Base-by-base conservation (phyloP, 2,113 vertebrate genomes). In the Orientallactaga bullata region DNA sequence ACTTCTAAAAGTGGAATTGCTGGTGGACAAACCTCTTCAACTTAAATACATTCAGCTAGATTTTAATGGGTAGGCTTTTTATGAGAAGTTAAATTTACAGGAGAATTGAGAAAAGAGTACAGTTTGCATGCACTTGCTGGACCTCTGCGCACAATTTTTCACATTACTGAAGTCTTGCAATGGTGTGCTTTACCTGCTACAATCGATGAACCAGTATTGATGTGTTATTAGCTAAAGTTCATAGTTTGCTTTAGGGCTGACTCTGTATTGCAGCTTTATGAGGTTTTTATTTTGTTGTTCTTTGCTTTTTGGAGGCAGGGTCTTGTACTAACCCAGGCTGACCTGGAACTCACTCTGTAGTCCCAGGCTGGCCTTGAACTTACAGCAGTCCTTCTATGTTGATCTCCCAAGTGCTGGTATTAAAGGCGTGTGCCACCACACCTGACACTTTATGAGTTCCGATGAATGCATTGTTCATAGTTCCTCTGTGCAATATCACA, bases 31-130 rank as follows among this genome's bases (percentile, higher is more conserved):
- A 51, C 37, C 26, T 72, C 77, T 80, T 93, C 47, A 84, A 72
- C 7, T 88, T 65, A 77, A 90, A 85, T 65, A 39, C 11, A 35
- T 76, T 60, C 28, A 89, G 63, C 74, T 82, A n/a, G 37, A 83
- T 93, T 88, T 72, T 77, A n/a, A 61, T 47, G 13, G 47, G 80
- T 24, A 76, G 60, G 15, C 58, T 85, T 28, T 28, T 94, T 76
- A 26, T 72, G 86, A 84, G 55, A 84, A 35, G 32, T 60, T 78
- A 37, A 39, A 8, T 81, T 79, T 80, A 35, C 18, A 35, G 82
- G 61, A 92, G 77, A 85, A 68, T 18, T 60, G 86, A 80, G 61
- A 30, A 83, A 55, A 88, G 81, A 66, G 16, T 60, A 39, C 5
- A 84, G 32, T 94, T 87, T 78, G n/a, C 18, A 32, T 32, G 86